phyloP scores from a whole-genome alignment of 2,113 vertebrate species.

The Vicugna pacos region DNA sequence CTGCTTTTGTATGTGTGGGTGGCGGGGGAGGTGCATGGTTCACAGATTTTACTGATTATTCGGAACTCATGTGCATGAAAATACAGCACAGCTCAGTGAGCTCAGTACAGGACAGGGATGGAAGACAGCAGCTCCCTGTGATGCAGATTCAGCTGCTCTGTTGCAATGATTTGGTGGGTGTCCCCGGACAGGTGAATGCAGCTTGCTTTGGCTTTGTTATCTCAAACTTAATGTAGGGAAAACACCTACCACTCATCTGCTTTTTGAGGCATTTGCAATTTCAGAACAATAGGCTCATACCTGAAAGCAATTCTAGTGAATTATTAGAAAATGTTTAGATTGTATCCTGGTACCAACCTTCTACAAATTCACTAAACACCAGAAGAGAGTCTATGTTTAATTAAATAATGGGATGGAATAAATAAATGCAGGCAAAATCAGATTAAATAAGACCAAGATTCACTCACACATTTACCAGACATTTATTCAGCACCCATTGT shows the following conservation, averaged over 20 bases:
- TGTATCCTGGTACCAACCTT: background rate
- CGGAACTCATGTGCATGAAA: background rate
- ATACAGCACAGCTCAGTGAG: background rate
- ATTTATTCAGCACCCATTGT: background rate
- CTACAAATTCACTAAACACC: background rate
- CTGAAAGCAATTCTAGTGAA: background rate
- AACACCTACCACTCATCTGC: background rate
- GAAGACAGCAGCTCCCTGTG: background rate
- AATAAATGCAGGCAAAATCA: background rate
- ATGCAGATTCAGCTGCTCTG: background rate
- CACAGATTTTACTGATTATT: conserved; percentile 6
- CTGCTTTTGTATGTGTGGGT: background rate
- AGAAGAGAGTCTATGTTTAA: background rate
- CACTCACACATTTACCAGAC: background rate
- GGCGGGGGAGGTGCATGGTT: background rate
- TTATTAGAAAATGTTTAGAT: background rate
- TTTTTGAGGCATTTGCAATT: background rate
- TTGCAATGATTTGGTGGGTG: background rate
- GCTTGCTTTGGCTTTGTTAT: background rate
- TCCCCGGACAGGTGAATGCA: background rate
- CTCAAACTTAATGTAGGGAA: background rate
- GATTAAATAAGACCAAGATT: background rate
- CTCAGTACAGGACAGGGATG: background rate
- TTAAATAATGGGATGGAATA: background rate
- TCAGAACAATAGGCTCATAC: background rate